Conservation (phyloP, 1,140 invertebrate genomes). For the Drosophila takahashii region DNA sequence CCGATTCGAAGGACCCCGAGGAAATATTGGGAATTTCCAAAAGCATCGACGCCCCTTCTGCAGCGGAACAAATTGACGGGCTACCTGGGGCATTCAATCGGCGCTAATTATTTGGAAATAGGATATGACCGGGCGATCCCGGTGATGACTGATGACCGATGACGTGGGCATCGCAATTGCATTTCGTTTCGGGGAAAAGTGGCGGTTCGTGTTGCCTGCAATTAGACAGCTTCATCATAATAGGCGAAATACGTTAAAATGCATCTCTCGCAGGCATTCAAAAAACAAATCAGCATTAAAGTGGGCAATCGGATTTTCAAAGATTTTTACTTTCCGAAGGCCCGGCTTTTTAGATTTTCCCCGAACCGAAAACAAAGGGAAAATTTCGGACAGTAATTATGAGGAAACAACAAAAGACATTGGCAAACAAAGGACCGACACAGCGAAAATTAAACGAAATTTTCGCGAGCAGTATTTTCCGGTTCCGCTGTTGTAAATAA, state of each 20-base stretch:
- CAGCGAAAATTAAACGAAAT: constrained; percentile 20
- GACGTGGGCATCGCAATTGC: constrained; percentile 4
- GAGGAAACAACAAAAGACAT: constrained; percentile 39
- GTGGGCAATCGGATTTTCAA: constrained; percentile 12
- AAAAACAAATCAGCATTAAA: constrained; percentile 64
- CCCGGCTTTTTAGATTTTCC: background rate
- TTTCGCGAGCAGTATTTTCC: constrained; percentile 21
- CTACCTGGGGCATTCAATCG: constrained; percentile 3
- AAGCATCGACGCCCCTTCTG: background rate
- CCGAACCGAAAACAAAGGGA: constrained; percentile 50
- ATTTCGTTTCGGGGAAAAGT: constrained; percentile 6
- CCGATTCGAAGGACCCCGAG: background rate
- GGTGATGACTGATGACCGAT: constrained; percentile 28
- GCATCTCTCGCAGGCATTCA: constrained; percentile 17
- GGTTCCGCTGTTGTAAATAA: constrained; percentile 9
- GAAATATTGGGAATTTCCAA: background rate
- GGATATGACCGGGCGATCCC: constrained; percentile 5
- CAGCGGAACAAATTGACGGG: constrained; percentile 3
- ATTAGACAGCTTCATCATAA: background rate
- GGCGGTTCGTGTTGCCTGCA: constrained; percentile 12
- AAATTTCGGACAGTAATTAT: constrained; percentile 69
- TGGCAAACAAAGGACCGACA: constrained; percentile 29
- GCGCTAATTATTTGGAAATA: constrained; percentile 49
- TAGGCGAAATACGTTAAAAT: background rate
- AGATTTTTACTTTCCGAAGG: constrained; percentile 23